phyloP scores from a whole-genome alignment of 2,797 vertebrate species.

The Graptemys geographica region DNA sequence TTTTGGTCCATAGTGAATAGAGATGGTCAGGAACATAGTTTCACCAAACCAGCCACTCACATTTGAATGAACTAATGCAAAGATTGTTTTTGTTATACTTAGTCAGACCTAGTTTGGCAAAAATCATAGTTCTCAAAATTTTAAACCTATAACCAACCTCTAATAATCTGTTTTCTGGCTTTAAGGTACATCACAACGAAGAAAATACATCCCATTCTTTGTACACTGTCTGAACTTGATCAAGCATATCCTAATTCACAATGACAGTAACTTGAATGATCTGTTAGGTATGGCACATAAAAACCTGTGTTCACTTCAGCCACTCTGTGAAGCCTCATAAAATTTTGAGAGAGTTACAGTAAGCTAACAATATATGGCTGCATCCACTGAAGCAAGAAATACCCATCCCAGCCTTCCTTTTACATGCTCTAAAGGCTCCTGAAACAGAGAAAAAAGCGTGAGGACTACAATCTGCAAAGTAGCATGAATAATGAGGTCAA shows the following conservation, averaged over 20 bases:
- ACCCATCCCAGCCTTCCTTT: conserved; percentile 39
- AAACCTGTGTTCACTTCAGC: conserved; percentile 56
- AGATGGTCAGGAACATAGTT: neutral
- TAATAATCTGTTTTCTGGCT: conserved; percentile 22
- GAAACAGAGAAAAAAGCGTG: neutral
- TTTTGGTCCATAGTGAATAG: neutral
- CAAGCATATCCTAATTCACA: conserved; percentile 49
- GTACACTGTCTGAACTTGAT: conserved; percentile 32
- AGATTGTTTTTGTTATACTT: neutral
- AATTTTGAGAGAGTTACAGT: conserved; percentile 57
- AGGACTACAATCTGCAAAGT: neutral
- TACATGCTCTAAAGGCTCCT: conserved; percentile 4
- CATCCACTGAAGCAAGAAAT: conserved; percentile 52
- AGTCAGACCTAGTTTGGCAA: neutral
- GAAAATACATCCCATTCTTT: neutral
- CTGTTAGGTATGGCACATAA: conserved; percentile 54
- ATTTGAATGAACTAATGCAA: neutral
- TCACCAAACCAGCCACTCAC: neutral
- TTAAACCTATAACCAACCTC: neutral
- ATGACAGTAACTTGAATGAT: conserved; percentile 54
- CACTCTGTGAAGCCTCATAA: conserved; percentile 64
- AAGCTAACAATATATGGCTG: conserved; percentile 23
- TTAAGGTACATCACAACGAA: conserved; percentile 2
- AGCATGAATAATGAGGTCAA: conserved; percentile 27
- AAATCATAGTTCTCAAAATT: neutral